phyloP scores from a whole-genome alignment of 2,888 invertebrate genomes.

The Coleophora deauratella region DNA sequence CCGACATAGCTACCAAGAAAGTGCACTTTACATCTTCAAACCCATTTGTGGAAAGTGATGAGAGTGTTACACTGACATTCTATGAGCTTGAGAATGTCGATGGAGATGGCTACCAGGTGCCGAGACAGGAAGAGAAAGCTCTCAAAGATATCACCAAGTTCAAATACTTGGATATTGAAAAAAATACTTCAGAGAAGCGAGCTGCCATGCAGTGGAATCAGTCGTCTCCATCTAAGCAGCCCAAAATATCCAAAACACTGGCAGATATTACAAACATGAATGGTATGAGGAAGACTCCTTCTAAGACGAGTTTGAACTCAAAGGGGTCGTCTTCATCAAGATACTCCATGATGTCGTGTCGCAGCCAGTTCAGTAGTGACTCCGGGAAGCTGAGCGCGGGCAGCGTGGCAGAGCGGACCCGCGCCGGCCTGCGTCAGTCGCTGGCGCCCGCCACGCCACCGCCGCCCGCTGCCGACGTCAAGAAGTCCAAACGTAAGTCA shows the following conservation, averaged over 20 bases:
- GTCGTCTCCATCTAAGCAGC: constrained; percentile 60
- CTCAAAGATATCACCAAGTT: constrained; percentile 55
- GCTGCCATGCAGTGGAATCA: constrained; percentile 43
- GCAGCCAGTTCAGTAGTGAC: constrained; percentile 47
- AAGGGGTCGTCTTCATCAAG: constrained; percentile 44
- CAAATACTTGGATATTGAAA: constrained; percentile 59
- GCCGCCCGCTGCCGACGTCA: constrained; percentile 36
- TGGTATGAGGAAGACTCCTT: constrained; percentile 52
- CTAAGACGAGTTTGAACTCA: constrained; percentile 53
- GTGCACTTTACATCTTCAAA: constrained; percentile 62
- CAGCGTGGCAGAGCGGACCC: constrained; percentile 34
- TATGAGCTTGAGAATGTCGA: constrained; percentile 57
- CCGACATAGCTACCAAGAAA: constrained; percentile 50
- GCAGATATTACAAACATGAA: constrained; percentile 45
- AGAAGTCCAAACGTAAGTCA: constrained; percentile 57
- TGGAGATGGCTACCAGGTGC: constrained; percentile 34
- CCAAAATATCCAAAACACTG: constrained; percentile 40
- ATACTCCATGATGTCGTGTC: constrained; percentile 38
- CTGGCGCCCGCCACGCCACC: constrained; percentile 25
- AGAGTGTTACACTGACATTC: constrained; percentile 63
- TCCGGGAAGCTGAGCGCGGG: constrained; percentile 37
- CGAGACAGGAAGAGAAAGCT: constrained; percentile 23
- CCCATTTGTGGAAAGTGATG: constrained; percentile 66
- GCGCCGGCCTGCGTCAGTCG: constrained; percentile 33
- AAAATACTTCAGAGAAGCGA: constrained; percentile 49